Conservation (phyloP, 2,888 invertebrate genomes). For the Thera britannica region DNA sequence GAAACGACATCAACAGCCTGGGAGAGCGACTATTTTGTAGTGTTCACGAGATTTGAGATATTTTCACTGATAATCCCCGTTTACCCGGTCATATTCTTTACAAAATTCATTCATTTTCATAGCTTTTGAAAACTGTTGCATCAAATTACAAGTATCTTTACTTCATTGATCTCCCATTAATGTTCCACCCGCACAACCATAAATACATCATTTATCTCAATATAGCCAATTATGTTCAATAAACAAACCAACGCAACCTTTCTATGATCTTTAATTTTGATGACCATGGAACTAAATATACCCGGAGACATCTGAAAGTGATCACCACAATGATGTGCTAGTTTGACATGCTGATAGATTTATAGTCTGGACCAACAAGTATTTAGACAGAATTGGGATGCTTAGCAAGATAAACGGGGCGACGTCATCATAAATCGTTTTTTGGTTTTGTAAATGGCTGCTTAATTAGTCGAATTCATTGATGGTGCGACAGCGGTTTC, state of each 20-base stretch:
- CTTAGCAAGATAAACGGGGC: conserved; percentile 22
- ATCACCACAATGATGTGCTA: conserved; percentile 44
- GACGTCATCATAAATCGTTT: conserved; percentile 5
- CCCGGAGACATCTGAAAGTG: conserved; percentile 3
- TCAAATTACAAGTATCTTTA: too few relatives aligned
- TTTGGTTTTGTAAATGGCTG: background rate
- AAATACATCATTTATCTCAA: background rate
- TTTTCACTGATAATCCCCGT: conserved; percentile 9
- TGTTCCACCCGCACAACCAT: background rate
- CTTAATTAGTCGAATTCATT: too few relatives aligned
- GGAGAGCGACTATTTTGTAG: conserved; percentile 27
- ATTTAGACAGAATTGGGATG: conserved; percentile 18
- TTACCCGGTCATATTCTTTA: background rate
- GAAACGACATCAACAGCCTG: conserved; percentile 35
- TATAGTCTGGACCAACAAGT: conserved; percentile 15
- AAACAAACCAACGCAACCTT: background rate
- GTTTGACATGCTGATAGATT: conserved; percentile 27
- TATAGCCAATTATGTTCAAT: conserved; percentile 2
- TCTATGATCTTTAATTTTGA: conserved; percentile 21
- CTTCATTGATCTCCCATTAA: background rate
- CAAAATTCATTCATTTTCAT: too few relatives aligned
- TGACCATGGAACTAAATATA: conserved; percentile 23
- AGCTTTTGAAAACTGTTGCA: too few relatives aligned
- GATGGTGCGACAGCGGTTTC: too few relatives aligned
- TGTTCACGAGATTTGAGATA: conserved; percentile 9